Conservation (phyloP, 2,113 vertebrate species). For the Equus przewalskii region DNA sequence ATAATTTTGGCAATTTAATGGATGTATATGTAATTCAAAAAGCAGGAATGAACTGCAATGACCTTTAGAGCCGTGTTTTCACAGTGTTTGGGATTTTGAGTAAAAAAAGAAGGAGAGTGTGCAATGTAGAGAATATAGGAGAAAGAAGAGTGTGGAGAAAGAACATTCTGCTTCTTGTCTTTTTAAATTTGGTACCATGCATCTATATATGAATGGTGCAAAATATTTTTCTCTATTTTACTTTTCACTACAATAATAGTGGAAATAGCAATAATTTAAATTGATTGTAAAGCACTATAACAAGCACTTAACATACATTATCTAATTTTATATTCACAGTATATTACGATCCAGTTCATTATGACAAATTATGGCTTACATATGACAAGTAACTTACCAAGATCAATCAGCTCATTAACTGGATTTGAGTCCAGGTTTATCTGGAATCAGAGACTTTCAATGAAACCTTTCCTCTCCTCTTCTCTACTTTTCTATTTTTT, state of each 20-base stretch:
- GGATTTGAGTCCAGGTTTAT: background rate
- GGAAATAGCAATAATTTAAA: background rate
- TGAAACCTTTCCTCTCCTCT: background rate
- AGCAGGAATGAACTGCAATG: background rate
- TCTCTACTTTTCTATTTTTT: background rate
- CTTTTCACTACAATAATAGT: background rate
- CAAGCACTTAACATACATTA: background rate
- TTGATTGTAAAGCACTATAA: background rate
- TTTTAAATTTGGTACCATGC: background rate
- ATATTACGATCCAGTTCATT: background rate
- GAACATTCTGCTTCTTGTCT: background rate
- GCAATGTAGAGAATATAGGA: background rate
- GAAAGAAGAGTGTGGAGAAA: background rate
- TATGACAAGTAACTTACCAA: background rate
- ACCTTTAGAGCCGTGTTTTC: background rate
- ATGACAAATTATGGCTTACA: slow-evolving; percentile 7
- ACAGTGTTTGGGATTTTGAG: background rate
- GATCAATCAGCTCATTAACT: background rate
- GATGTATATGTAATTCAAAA: background rate
- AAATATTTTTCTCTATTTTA: background rate
- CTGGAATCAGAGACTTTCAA: background rate
- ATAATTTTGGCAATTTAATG: background rate
- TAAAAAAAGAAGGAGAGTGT: background rate
- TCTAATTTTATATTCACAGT: background rate
- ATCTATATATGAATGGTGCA: background rate